Percentiles rank a stretch among this genome's conserved stretches.
Conservation (phyloP, 2,113 vertebrate species). For the Oophaga pumilio region DNA sequence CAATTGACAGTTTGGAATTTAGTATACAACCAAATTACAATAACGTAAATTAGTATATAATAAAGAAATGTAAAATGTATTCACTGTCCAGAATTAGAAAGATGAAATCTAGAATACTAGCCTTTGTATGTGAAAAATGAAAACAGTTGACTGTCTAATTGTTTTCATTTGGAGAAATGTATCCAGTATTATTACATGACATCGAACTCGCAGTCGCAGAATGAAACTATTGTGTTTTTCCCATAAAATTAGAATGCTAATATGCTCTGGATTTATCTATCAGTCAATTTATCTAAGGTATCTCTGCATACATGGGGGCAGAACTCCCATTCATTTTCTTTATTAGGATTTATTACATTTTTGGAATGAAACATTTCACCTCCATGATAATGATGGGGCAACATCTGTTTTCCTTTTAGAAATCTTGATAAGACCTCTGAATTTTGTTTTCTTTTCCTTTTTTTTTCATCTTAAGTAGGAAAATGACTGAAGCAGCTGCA, state of each 20-base stretch:
- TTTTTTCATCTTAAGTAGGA: slow-evolving; percentile 34
- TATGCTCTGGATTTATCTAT: slow-evolving; percentile 46
- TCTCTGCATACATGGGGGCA: slow-evolving; percentile 50
- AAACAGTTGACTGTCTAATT: neutral
- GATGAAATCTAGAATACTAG: neutral
- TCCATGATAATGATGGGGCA: slow-evolving; percentile 57
- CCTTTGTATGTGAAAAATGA: neutral
- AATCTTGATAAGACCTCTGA: slow-evolving; percentile 55
- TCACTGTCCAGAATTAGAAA: neutral
- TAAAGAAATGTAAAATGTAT: neutral
- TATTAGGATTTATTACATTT: slow-evolving; percentile 58
- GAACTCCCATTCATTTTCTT: slow-evolving; percentile 55
- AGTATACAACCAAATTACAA: neutral
- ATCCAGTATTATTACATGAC: neutral
- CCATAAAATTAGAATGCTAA: slow-evolving; percentile 17
- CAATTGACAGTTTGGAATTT: slow-evolving; percentile 9
- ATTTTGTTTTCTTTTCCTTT: slow-evolving; percentile 47
- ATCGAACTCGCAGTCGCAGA: neutral
- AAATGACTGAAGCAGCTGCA: slow-evolving; percentile 48
- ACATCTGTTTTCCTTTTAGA: slow-evolving; percentile 57
- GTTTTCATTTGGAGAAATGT: neutral
- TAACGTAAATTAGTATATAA: neutral
- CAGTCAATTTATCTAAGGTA: slow-evolving; percentile 56
- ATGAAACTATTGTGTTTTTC: slow-evolving; percentile 8
- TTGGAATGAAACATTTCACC: slow-evolving; percentile 58